Percentiles rank a stretch among this genome's conserved stretches.
Evolutionary conservation across 2,888 invertebrate genomes (phyloP).

Genomic region (Brenthis daphne): DNA sequence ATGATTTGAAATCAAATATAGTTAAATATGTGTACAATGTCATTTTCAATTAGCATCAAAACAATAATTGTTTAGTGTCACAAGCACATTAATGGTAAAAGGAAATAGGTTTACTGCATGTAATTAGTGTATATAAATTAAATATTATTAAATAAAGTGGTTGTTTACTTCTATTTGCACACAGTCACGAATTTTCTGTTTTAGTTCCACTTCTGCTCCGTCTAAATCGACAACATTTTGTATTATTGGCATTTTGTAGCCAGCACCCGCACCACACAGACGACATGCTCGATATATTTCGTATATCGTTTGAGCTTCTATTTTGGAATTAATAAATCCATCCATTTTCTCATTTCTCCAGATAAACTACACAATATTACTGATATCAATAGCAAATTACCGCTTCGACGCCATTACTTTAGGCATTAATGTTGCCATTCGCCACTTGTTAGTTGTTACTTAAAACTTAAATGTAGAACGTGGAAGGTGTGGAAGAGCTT

Average conservation of each 20-base stretch:
- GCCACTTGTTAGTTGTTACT: background rate
- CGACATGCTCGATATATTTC: constrained; percentile 76
- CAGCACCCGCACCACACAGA: constrained; percentile 74
- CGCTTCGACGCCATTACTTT: constrained; percentile 40
- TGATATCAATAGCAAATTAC: constrained; percentile 26
- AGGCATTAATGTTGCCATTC: constrained; percentile 15
- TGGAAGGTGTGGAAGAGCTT: too few relatives aligned
- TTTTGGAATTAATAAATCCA: constrained; percentile 52
- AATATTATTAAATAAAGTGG: background rate
- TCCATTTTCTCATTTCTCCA: constrained; percentile 53
- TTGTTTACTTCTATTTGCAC: constrained; percentile 70
- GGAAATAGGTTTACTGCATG: background rate
- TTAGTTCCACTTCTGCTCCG: constrained; percentile 59
- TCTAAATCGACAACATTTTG: constrained; percentile 64
- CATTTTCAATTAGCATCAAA: constrained; percentile 6
- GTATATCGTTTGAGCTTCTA: constrained; percentile 66
- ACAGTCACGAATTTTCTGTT: constrained; percentile 72
- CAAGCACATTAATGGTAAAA: background rate
- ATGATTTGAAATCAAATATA: too few relatives aligned
- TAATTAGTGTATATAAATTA: background rate
- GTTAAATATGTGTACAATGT: background rate
- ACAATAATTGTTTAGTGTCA: constrained; percentile 4
- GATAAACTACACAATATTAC: constrained; percentile 16
- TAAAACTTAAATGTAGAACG: too few relatives aligned
- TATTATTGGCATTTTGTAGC: constrained; percentile 79